Percentiles rank a stretch among this genome's conserved stretches.
phyloP scores from a whole-genome alignment of 2,888 invertebrate genomes.

The Monochamus alternatus region DNA sequence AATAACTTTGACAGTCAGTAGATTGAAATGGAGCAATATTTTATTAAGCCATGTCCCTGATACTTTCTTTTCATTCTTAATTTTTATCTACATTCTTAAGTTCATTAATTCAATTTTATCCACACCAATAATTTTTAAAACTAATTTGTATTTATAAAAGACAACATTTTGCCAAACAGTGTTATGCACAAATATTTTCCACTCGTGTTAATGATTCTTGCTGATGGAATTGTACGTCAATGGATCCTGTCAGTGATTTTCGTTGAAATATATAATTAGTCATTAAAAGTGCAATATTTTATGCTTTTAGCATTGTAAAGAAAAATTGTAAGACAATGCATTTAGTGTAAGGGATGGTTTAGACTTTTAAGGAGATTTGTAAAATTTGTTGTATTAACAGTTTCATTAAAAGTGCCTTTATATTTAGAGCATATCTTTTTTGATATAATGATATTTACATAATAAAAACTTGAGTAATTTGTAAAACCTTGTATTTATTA shows the following conservation, averaged over 20 bases:
- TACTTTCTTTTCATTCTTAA: no score
- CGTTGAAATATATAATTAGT: neutral
- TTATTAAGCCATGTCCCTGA: no score
- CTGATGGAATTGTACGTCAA: conserved; percentile 25
- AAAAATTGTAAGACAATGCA: conserved; percentile 1
- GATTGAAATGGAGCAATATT: no score
- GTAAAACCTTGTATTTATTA: conserved; percentile 14
- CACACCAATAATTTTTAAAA: neutral
- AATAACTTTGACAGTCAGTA: no score
- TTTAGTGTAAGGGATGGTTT: conserved; percentile 3
- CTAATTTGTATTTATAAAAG: neutral
- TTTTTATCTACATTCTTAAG: no score
- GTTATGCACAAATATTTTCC: no score
- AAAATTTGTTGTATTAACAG: conserved; percentile 27
- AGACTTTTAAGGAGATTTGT: conserved; percentile 3
- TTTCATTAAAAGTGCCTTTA: conserved; percentile 49
- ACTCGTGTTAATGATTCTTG: conserved; percentile 7
- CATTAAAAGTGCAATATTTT: neutral
- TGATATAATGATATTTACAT: conserved; percentile 54
- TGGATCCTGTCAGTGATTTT: neutral
- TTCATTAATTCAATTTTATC: no score
- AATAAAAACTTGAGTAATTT: conserved; percentile 43
- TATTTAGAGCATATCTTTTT: conserved; percentile 51
- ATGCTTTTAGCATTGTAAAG: conserved; percentile 8
- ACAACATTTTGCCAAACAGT: no score